Conservation (phyloP, 2,888 invertebrate genomes). For the Melipona beecheii region DNA sequence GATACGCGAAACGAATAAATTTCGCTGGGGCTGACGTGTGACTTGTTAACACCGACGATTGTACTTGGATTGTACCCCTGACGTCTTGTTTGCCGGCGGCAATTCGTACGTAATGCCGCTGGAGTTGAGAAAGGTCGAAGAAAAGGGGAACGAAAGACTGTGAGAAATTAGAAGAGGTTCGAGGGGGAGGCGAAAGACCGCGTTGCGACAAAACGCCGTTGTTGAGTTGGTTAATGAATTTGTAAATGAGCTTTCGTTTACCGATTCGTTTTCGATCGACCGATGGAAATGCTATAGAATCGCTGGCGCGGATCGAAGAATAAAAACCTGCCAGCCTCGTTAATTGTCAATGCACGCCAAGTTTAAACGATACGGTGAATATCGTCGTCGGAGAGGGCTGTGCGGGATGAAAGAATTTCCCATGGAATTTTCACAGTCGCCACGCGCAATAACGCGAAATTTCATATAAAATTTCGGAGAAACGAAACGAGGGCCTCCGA, state of each 20-base stretch:
- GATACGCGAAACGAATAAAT: constrained; percentile 62
- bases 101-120: constrained; percentile 45
- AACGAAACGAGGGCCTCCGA: neutral
- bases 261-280: constrained; percentile 12
- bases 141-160: constrained; percentile 3
- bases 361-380: constrained; percentile 42
- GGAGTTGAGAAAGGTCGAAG: constrained; percentile 13
- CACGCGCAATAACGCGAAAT: constrained; percentile 3
- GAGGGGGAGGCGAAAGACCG: neutral
- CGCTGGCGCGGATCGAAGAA: neutral
- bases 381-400: neutral
- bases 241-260: constrained; percentile 61
- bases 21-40: constrained; percentile 61
- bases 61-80: constrained; percentile 34
- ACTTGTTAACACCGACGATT: constrained; percentile 63
- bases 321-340: neutral
- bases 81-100: constrained; percentile 54
- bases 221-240: constrained; percentile 63
- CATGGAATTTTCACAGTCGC: neutral
- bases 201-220: constrained; percentile 3
- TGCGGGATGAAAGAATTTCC: constrained; percentile 9
- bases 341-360: constrained; percentile 42
- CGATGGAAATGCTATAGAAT: constrained; percentile 23
- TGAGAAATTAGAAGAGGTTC: constrained; percentile 27
- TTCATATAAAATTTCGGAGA: neutral